Evolutionary conservation across 2,113 vertebrate genomes (phyloP).

Genomic region (Corydoras sp.): DNA sequence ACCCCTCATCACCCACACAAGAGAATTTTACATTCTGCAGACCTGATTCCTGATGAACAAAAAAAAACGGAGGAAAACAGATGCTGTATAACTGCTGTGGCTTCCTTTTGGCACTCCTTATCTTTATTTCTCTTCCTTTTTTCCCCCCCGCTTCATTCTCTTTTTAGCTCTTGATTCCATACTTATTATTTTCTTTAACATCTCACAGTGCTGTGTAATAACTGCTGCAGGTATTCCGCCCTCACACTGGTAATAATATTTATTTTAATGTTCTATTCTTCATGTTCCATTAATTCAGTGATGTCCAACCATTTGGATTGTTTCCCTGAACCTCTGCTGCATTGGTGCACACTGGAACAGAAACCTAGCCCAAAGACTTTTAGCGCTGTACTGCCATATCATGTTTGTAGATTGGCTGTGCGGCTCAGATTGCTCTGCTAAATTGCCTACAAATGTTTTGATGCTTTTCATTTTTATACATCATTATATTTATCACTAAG

Average conservation of each 20-base stretch:
- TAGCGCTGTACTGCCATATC: constrained; percentile 33
- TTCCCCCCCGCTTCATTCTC: background rate
- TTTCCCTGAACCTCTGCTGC: constrained; percentile 12
- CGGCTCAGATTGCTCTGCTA: no score
- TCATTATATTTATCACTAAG: no score
- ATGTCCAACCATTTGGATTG: constrained; percentile 27
- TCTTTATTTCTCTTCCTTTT: constrained; percentile 1
- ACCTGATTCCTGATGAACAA: background rate
- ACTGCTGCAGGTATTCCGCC: constrained; percentile 18
- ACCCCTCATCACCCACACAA: background rate
- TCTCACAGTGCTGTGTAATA: constrained; percentile 23
- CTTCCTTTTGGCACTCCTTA: background rate
- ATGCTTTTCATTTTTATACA: no score
- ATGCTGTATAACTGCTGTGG: no score
- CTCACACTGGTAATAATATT: constrained; percentile 13
- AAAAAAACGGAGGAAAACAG: no score
- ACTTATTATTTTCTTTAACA: background rate
- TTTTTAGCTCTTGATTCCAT: background rate
- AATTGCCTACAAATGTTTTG: no score
- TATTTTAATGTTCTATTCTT: constrained; percentile 27
- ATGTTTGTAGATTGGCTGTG: constrained; percentile 6
- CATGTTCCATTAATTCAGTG: constrained; percentile 30
- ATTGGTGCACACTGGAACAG: constrained; percentile 17
- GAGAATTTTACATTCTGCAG: background rate
- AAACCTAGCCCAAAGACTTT: constrained; percentile 30